These are phyloP conservation scores for Agonopterix heracliana DNA, from an alignment of 2,888 invertebrate species.

Conservation along the genomic window DNA sequence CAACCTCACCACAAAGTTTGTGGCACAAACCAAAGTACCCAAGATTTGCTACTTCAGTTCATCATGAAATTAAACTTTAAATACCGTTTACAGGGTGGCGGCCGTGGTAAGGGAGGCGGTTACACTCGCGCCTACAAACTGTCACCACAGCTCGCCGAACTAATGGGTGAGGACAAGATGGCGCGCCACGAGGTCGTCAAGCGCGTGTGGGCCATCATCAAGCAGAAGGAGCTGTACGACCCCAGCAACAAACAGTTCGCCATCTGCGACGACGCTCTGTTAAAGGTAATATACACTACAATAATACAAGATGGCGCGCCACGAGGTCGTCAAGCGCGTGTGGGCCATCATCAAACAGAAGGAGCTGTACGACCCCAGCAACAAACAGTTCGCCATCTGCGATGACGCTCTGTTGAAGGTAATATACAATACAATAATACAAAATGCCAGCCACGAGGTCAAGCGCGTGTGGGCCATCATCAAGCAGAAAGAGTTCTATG, in stretches of 20 bases:
- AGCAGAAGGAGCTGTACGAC: conserved; percentile 91
- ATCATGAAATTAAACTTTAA: too few species aligned
- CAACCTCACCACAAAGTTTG: too few species aligned
- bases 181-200: conserved; percentile 93
- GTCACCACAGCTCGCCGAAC: conserved; percentile 88
- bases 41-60: too few species aligned
- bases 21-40: too few species aligned
- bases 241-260: conserved; percentile 97
- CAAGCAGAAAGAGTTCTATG: conserved; percentile 90
- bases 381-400: conserved; percentile 96
- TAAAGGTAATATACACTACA: conserved; percentile 83
- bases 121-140: conserved; percentile 91
- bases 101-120: conserved; percentile 78
- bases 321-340: conserved; percentile 91
- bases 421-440: too few species aligned
- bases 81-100: neutral
- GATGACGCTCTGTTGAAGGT: conserved; percentile 93
- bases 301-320: conserved; percentile 89
- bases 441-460: conserved; percentile 92
- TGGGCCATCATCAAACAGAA: conserved; percentile 94
- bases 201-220: conserved; percentile 92
- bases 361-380: conserved; percentile 93
- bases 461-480: conserved; percentile 94
- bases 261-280: conserved; percentile 92
- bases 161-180: conserved; percentile 89